These are phyloP conservation scores for Atlantisia rogersi DNA, from an alignment of 2,113 vertebrate species.

Conservation along the genomic window DNA sequence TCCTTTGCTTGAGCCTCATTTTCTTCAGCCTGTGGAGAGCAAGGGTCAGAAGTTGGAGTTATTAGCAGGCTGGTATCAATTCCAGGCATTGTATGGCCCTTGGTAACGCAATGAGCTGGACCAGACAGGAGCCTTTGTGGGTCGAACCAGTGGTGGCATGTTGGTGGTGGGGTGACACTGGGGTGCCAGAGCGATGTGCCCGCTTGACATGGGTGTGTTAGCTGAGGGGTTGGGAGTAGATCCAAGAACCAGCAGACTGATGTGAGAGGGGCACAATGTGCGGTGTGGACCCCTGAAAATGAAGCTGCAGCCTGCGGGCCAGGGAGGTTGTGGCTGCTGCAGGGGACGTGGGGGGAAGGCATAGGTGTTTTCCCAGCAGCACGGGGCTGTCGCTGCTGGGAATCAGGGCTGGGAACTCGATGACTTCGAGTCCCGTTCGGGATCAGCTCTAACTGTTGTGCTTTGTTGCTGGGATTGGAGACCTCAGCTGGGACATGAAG, in stretches of 20 bases:
- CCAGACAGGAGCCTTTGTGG: fast-evolving
- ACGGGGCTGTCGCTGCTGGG: no score
- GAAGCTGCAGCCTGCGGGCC: no score
- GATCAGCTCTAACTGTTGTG: neutral
- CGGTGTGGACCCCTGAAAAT: fast-evolving
- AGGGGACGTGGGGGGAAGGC: fast-evolving
- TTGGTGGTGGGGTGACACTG: neutral
- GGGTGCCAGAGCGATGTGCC: neutral
- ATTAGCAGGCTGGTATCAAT: neutral
- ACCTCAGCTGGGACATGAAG: neutral
- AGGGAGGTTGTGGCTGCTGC: fast-evolving
- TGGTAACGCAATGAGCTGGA: fast-evolving
- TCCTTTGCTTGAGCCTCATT: neutral
- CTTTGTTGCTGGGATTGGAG: neutral
- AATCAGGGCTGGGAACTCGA: fast-evolving
- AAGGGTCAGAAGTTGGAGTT: neutral
- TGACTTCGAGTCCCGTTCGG: fast-evolving
- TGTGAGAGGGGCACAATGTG: fast-evolving
- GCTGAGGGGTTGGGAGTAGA: neutral
- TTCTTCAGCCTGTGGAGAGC: neutral
- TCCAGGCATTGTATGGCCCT: fast-evolving
- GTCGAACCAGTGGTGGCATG: fast-evolving
- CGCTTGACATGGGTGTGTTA: fast-evolving
- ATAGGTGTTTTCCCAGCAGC: neutral
- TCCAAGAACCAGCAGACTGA: fast-evolving